phyloP scores from a whole-genome alignment of 2,888 invertebrate species.

The Linnaemya vulpina region DNA sequence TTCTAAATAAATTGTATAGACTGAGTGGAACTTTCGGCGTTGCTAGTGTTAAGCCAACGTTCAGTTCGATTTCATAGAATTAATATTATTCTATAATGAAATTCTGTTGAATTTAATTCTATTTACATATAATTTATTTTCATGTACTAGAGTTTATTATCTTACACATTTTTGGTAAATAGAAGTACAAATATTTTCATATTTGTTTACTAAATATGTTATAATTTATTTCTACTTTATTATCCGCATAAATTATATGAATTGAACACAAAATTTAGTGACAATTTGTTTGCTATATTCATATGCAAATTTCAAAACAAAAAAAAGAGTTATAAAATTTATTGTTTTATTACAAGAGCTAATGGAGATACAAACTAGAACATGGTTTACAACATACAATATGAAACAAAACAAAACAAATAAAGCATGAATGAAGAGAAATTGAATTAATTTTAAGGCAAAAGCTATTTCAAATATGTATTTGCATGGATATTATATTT shows the following conservation, averaged over 20 bases:
- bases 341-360: conserved; percentile 62
- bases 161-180: conserved; percentile 6
- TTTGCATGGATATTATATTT: not conserved
- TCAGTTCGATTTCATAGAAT: too few species aligned
- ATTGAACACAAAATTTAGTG: conserved; percentile 54
- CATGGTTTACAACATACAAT: not conserved
- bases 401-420: conserved; percentile 1
- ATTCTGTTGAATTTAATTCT: too few species aligned
- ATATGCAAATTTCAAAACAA: conserved; percentile 56
- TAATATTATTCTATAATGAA: too few species aligned
- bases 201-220: conserved; percentile 65
- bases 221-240: conserved; percentile 59
- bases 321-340: conserved; percentile 50
- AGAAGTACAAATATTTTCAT: conserved; percentile 16
- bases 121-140: conserved; percentile 4
- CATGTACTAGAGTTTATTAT: not conserved
- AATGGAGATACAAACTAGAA: conserved; percentile 23
- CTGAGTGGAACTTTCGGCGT: too few species aligned
- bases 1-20: too few species aligned
- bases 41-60: too few species aligned
- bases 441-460: conserved; percentile 32
- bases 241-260: conserved; percentile 51
- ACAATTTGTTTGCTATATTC: conserved; percentile 64
- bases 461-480: not conserved
- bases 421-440: conserved; percentile 19